These are phyloP conservation scores for Apodemus speciosus DNA, from an alignment of 2,113 vertebrate species.

Conservation along the genomic window DNA sequence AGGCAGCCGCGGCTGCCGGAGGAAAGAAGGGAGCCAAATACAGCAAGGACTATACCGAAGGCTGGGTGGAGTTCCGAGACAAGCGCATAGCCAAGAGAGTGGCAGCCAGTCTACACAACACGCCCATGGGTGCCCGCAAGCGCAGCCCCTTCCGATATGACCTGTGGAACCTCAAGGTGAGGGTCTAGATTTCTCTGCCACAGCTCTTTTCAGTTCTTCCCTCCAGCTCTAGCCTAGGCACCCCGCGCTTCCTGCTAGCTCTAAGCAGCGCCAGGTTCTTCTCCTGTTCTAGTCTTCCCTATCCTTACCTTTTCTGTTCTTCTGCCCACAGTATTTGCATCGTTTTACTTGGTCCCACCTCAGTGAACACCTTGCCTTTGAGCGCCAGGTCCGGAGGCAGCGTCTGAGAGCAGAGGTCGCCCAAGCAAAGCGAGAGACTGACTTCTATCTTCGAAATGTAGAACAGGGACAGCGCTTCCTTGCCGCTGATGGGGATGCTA, in stretches of 20 bases:
- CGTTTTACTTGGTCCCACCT: conserved; percentile 94
- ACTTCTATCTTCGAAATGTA: conserved; percentile 92
- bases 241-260: neutral
- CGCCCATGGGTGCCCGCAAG: conserved; percentile 88
- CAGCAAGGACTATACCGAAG: conserved; percentile 89
- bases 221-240: too few species aligned
- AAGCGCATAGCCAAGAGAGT: conserved; percentile 91
- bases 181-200: neutral
- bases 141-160: conserved; percentile 88
- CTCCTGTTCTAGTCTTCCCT: neutral
- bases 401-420: conserved; percentile 91
- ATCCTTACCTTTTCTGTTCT: neutral
- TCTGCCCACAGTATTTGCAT: conserved; percentile 90
- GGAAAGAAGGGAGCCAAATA: conserved; percentile 85
- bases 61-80: conserved; percentile 95
- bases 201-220: too few species aligned
- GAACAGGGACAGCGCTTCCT: conserved; percentile 89
- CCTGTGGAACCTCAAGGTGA: conserved; percentile 93
- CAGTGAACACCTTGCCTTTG: conserved; percentile 92
- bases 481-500: conserved; percentile 52
- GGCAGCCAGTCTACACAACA: conserved; percentile 90
- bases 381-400: conserved; percentile 91
- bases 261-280: neutral
- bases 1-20: conserved; percentile 80
- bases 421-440: conserved; percentile 92